phyloP scores from a whole-genome alignment of 2,113 vertebrate species.

The Puma concolor region DNA sequence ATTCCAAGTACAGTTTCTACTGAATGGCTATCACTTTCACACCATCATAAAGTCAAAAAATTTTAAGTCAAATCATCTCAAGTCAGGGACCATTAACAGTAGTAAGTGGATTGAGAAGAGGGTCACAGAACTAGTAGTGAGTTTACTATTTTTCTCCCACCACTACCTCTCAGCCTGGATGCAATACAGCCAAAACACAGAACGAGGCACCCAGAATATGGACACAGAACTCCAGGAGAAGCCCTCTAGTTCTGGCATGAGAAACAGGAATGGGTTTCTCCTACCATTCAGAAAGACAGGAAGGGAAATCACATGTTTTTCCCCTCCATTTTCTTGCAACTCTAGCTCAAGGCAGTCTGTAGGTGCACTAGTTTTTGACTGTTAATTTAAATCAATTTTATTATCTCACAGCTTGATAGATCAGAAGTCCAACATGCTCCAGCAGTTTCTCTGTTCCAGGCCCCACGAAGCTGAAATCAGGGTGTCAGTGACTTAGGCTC shows the following conservation, averaged over 20 bases:
- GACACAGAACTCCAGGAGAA: neutral
- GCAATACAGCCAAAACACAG: neutral
- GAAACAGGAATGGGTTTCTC: neutral
- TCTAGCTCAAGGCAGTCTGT: neutral
- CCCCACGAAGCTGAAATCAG: neutral
- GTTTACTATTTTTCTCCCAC: neutral
- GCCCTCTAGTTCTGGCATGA: neutral
- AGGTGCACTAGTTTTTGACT: neutral
- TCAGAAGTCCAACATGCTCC: neutral
- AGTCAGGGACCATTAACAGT: neutral
- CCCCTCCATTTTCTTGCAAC: neutral
- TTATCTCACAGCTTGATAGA: neutral
- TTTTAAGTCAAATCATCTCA: neutral
- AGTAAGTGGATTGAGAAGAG: neutral
- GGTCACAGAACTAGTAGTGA: neutral
- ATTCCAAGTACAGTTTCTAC: neutral
- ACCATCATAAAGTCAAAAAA: neutral
- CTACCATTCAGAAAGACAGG: neutral
- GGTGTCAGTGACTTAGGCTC: neutral
- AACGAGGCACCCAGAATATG: neutral
- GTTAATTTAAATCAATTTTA: neutral
- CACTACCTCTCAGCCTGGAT: neutral
- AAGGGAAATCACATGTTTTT: neutral
- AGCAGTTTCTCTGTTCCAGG: neutral
- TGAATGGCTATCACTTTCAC: neutral